Evolutionary conservation across 2,888 invertebrate species (phyloP), one percentile per base, ranked within the genome.

Genomic region (Hipparchia sbordonii): DNA sequence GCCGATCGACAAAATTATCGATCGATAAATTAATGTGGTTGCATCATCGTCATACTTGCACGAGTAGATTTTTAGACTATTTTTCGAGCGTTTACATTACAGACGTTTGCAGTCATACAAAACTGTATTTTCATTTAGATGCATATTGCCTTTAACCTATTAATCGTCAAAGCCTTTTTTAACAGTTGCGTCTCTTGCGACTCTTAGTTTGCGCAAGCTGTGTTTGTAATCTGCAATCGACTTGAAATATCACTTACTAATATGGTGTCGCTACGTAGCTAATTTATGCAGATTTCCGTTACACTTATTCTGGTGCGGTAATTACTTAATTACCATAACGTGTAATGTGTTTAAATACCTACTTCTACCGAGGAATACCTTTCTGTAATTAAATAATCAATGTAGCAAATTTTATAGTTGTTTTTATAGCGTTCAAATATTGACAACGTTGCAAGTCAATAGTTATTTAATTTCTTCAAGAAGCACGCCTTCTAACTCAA

Each of bases 281-380:
- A 57, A 67, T 67, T 13, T 57, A 56, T 67, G 67, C 67, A 67
- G 67, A 67, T 67, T 67, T 67, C 67, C 67, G 67, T 67, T 67
- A 67, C 46, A 57, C 57, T 67, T 54, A 67, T 13, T 57, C 13
- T 46, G 56, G 57, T 67, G 39, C 45, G n/a, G 56, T 57, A 57
- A 67, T 57, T n/a, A 57, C 23, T 46, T 57, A 23, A 67, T 52
- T 65, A 52, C 2, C 65, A 65, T 65, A 39, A 60, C 57, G 8
- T 12, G 39, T 60, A 33, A 23, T 39, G 39, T 60, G 39, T 10
- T 65, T 12, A 33, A 52, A 12, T 65, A 62, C 8, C 2, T 45
- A 54, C 9, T 8, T 45, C 46, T 51, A 51, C 12, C n/a, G 45
- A 61, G 9, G 13, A 57, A 23, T 57, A 57, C 23, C 13, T 23